Evolutionary conservation across 2,113 vertebrate species (phyloP), one percentile per base, ranked within the genome.

Genomic region (Sinocyclocheilus maitianheensis): DNA sequence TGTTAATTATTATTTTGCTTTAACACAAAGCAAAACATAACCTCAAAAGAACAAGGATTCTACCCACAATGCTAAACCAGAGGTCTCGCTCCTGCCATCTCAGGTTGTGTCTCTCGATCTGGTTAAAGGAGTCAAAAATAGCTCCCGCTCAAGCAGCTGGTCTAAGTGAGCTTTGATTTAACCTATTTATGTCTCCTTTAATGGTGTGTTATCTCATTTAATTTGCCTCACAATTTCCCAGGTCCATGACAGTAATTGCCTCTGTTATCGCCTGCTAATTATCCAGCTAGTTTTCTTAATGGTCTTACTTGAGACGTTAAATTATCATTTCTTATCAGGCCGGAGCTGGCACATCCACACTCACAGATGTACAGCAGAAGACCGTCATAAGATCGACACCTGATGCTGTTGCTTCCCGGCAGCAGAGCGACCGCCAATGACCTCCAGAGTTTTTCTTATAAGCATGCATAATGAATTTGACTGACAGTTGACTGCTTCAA

Each of bases 271-370:
- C 87, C 77, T 91, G 83, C 76, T 87, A 91, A 91, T 93, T 91
- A 91, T 87, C 81, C 82, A 72, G 79, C 89, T 90, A 85, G 77
- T 89, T 83, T 77, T 90, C 89, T 84, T 90, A 92, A 91, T 90
- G 86, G 77, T 89, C 84, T 89, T 87, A 87, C 90, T 84, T 87
- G 74, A 92, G 91, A 87, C 34, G 69, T 74, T 87, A 89, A 86
- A 91, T 93, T 89, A 90, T 92, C 87, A 65, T 89, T 91, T 84
- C 83, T 92, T 90, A 91, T 91, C 76, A 34, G 53, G 67, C 86
- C 69, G 62, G 51, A 53, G 76, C 75, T 88, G 62, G 63, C 71
- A 76, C 72, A 77, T 78, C 30, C 80, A 51, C 58, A 9, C 80
- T 77, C 51, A 9, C 77, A 69, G 84, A 84, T 85, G 83, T 85